Percentiles rank a stretch among this genome's conserved stretches.
phyloP scores from a whole-genome alignment of 2,888 invertebrate species.

The Plebejus anna region DNA sequence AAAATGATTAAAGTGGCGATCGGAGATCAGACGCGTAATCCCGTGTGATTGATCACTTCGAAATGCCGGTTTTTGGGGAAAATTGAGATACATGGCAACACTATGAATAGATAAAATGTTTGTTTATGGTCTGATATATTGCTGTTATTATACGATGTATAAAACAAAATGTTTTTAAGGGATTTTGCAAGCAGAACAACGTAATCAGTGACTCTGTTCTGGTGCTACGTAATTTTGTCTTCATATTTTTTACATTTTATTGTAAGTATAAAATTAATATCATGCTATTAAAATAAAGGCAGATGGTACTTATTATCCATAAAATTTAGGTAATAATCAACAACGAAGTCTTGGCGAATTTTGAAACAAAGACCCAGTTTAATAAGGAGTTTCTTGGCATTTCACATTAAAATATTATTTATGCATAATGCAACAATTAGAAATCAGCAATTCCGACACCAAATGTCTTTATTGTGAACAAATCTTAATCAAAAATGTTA shows the following conservation, averaged over 20 bases:
- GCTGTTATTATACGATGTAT: constrained; percentile 8
- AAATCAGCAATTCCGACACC: constrained; percentile 1
- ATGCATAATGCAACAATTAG: neutral
- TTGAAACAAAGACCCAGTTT: neutral
- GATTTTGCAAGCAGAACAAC: neutral
- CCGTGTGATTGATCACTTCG: constrained; percentile 68
- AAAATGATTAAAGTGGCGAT: constrained; percentile 60
- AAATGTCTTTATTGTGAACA: constrained; percentile 11
- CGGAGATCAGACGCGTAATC: constrained; percentile 54
- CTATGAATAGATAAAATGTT: constrained; percentile 45
- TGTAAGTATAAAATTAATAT: too few relatives aligned
- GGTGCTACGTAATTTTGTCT: too few relatives aligned
- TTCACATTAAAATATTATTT: neutral
- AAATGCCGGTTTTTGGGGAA: constrained; percentile 62
- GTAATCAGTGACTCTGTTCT: neutral
- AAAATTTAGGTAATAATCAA: neutral
- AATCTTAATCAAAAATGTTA: constrained; percentile 27
- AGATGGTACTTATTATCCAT: neutral
- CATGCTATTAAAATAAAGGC: neutral
- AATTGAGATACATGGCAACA: constrained; percentile 44
- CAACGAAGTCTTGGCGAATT: neutral
- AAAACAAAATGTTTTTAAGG: neutral
- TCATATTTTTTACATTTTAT: too few relatives aligned
- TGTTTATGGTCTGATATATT: constrained; percentile 32
- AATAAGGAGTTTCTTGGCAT: neutral